Base-by-base conservation (phyloP, 1,140 invertebrate genomes). In the Euwallacea similis region DNA sequence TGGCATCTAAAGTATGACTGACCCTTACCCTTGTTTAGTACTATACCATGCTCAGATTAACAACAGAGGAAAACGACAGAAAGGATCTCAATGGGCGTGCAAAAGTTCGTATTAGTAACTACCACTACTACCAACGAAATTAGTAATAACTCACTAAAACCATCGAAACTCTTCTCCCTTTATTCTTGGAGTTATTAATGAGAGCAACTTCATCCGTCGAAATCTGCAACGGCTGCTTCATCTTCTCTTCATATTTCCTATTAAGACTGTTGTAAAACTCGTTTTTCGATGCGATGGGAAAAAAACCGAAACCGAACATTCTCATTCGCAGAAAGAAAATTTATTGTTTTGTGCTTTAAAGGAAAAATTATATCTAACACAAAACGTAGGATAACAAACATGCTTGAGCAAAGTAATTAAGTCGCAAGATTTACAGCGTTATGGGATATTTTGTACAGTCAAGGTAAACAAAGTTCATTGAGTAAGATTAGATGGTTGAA, bases 1-100 rank as follows among this genome's bases (percentile, higher is more conserved):
- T 66, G 69, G 69, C 58, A 62, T 61, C 66, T 68, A 68, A 60
- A 69, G 54, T 54, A 71, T 65, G 69, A 71, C 69, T 64, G 69
- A 71, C 69, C 69, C 69, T 60, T 66, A 55, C 66, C 69, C 69
- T 71, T 41, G 62, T 42, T 71, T 66, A 66, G 62, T 71, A 50
- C 21, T 58, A 16, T 66, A 66, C 54, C 53, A 60, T 53, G 55
- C 69, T 50, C 67, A 42, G 62, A 69, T 13, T 60, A 11, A 50
- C 9, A 50, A 50, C 46, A 50, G n/a, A n/a, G 15, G 43, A 60
- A 60, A 6, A 47, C 10, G 16, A n/a, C 8, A 21, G 42, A 66
- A 55, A 66, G 46, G 46, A 50, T 50, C 13, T 11, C 46, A 50
- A 42, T 55, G 21, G 42, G 33, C n/a, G 42, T 66, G 63, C 63